phyloP scores from a whole-genome alignment of 2,113 vertebrate species.

The Thunnus thynnus region DNA sequence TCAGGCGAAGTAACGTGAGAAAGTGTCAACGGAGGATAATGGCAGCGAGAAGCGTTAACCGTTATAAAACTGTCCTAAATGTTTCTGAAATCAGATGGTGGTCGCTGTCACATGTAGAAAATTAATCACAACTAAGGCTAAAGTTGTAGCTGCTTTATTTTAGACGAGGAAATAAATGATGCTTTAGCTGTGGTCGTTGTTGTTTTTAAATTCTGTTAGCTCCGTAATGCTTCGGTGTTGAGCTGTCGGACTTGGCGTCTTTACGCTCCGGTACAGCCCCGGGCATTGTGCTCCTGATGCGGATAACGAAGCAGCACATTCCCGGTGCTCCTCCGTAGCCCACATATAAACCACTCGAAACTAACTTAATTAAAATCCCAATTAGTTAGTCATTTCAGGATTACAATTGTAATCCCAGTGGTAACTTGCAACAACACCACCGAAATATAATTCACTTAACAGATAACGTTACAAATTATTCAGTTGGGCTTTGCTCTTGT shows the following conservation, averaged over 20 bases:
- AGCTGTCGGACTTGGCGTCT: background rate
- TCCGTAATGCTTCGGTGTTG: background rate
- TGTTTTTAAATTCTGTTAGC: background rate
- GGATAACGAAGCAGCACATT: background rate
- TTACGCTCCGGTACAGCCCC: constrained; percentile 21
- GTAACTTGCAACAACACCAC: background rate
- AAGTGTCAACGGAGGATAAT: constrained; percentile 11
- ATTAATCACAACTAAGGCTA: background rate
- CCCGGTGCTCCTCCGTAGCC: constrained; percentile 8
- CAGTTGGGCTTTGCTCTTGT: background rate
- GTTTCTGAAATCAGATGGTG: background rate
- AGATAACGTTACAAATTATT: background rate
- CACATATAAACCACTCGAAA: background rate
- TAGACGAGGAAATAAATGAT: background rate
- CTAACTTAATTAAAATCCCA: background rate
- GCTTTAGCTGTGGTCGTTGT: background rate
- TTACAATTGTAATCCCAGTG: background rate
- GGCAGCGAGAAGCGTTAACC: background rate
- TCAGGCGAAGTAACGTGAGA: constrained; percentile 24
- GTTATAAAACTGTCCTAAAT: background rate
- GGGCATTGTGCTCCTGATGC: constrained; percentile 23
- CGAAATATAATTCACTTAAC: background rate
- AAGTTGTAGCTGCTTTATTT: background rate
- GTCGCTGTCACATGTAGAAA: background rate
- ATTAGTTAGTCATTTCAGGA: background rate